Percentiles rank a stretch among this genome's conserved stretches.
phyloP scores from a whole-genome alignment of 2,113 vertebrate species.

The Ammodytes dubius region DNA sequence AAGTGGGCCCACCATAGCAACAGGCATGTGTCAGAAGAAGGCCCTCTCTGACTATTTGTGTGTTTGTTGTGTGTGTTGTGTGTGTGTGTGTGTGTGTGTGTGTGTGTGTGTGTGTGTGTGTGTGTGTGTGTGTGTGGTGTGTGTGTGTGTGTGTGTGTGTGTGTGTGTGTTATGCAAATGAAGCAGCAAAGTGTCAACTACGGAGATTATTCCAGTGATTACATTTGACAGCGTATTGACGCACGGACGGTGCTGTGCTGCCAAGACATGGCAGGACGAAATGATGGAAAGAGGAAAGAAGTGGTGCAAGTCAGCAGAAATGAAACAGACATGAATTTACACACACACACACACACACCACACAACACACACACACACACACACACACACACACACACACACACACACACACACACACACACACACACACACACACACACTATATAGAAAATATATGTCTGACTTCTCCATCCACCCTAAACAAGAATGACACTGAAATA shows the following conservation, averaged over 20 bases:
- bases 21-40: too few relatives aligned
- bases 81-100: too few relatives aligned
- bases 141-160: too few relatives aligned
- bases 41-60: too few relatives aligned
- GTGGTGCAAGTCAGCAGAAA: conserved; percentile 62
- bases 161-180: background rate
- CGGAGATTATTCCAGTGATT: conserved; percentile 35
- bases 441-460: conserved; percentile 25
- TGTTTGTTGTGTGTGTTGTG: too few relatives aligned
- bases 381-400: conserved; percentile 4
- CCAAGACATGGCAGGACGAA: conserved; percentile 18
- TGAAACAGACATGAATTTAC: conserved; percentile 1
- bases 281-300: conserved; percentile 43
- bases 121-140: too few relatives aligned
- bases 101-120: too few relatives aligned
- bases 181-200: conserved; percentile 28
- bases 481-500: conserved; percentile 70
- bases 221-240: conserved; percentile 41
- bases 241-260: conserved; percentile 12
- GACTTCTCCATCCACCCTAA: conserved; percentile 66
- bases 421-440: conserved; percentile 29
- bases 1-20: too few relatives aligned
- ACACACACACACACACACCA: background rate
- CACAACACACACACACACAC: too few relatives aligned
- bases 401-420: conserved; percentile 23